phyloP scores from a whole-genome alignment of 2,113 vertebrate genomes.

The Chelonoidis abingdonii region DNA sequence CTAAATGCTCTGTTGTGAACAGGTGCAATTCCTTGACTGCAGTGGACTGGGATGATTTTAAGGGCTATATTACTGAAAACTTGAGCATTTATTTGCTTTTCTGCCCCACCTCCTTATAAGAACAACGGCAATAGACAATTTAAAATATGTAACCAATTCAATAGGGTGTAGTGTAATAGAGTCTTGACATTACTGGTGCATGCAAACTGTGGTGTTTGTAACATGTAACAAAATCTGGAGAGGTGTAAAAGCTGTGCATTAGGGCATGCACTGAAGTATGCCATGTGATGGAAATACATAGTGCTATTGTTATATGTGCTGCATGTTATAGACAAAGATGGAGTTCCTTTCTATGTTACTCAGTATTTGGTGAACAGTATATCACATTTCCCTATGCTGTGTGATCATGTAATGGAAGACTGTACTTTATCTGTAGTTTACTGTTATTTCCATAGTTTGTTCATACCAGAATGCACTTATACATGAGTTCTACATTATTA shows the following conservation, averaged over 20 bases:
- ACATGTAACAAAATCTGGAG: not conserved
- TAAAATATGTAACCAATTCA: not conserved
- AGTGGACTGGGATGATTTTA: not conserved
- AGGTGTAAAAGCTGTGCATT: not conserved
- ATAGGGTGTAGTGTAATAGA: not conserved
- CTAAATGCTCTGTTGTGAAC: not conserved
- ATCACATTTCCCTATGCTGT: not conserved
- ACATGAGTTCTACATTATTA: not conserved
- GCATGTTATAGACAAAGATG: slow-evolving; percentile 1
- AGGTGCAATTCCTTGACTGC: not conserved
- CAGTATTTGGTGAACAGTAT: not conserved
- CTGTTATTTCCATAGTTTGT: not conserved
- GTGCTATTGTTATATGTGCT: not conserved
- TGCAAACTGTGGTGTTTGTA: not conserved
- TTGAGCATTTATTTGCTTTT: not conserved
- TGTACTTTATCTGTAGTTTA: not conserved
- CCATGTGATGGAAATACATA: not conserved
- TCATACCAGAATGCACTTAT: not conserved
- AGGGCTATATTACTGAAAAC: not conserved
- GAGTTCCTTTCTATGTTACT: not conserved
- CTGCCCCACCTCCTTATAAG: not conserved
- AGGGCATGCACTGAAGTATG: not conserved
- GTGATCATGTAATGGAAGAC: not conserved
- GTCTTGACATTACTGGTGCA: not conserved
- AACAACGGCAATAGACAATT: not conserved